Conservation (phyloP, 2,113 vertebrate species). For the Oryzias celebensis region DNA sequence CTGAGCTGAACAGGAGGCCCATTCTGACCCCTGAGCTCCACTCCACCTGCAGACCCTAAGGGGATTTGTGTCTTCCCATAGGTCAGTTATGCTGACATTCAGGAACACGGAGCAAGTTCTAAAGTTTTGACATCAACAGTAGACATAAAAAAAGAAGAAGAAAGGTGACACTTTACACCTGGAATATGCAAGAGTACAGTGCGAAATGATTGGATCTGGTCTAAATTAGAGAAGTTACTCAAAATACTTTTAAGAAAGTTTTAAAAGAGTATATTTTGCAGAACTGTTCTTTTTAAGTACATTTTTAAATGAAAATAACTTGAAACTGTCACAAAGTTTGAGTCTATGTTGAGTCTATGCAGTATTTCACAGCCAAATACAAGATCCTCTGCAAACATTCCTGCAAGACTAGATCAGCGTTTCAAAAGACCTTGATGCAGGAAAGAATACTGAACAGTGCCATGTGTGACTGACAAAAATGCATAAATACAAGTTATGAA, state of each 20-base stretch:
- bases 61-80: conserved; percentile 68
- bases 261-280: background rate
- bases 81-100: conserved; percentile 24
- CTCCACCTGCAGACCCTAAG: conserved; percentile 73
- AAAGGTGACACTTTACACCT: background rate
- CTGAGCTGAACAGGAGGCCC: conserved; percentile 66
- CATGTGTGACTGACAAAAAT: background rate
- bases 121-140: conserved; percentile 5
- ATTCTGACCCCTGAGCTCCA: conserved; percentile 73
- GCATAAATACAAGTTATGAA: background rate
- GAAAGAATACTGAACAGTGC: background rate
- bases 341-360: conserved; percentile 28
- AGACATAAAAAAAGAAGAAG: conserved; percentile 18
- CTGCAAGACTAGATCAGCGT: conserved; percentile 28
- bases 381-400: conserved; percentile 77
- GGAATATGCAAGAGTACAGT: too few relatives aligned
- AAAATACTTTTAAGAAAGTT: background rate
- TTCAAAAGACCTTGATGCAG: background rate
- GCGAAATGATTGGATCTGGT: too few relatives aligned
- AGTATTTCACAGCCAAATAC: conserved; percentile 75
- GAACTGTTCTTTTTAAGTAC: background rate
- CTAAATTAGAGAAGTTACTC: background rate
- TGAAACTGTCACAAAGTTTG: conserved; percentile 2
- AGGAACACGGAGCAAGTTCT: background rate
- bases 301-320: background rate